Evolutionary conservation across 2,888 invertebrate species (phyloP).

Genomic region (Eustalomyia histrio): DNA sequence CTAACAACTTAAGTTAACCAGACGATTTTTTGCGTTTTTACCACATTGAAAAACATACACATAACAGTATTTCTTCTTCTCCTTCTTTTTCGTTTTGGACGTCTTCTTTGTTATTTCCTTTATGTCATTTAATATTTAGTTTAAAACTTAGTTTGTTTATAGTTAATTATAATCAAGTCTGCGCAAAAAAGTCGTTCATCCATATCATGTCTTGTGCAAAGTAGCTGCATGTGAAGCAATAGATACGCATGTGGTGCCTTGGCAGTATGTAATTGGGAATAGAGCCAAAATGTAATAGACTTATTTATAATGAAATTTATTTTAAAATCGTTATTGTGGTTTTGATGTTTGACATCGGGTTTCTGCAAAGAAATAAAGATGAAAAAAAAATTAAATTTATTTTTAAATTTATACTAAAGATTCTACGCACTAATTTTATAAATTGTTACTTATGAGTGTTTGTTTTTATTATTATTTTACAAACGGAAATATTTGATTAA

Average conservation of each 20-base stretch:
- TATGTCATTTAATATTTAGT: conserved; percentile 28
- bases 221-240: not conserved
- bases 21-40: conserved; percentile 5
- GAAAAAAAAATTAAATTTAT: not conserved
- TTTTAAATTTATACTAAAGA: no score
- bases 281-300: conserved; percentile 36
- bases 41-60: conserved; percentile 3
- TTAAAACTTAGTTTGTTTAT: conserved; percentile 17
- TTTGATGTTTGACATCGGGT: conserved; percentile 9
- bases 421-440: not conserved
- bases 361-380: conserved; percentile 40
- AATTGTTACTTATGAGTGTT: not conserved
- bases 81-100: conserved; percentile 4
- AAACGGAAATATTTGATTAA: conserved; percentile 48
- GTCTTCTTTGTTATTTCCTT: conserved; percentile 38
- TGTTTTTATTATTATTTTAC: not conserved
- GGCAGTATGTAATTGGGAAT: conserved; percentile 40
- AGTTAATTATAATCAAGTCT: conserved; percentile 37
- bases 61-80: conserved; percentile 3
- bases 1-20: not conserved
- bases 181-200: conserved; percentile 43
- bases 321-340: conserved; percentile 23
- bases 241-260: not conserved
- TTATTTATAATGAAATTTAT: conserved; percentile 8
- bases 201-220: conserved; percentile 18